Evolutionary conservation across 2,888 invertebrate species (phyloP).

Genomic region (Subacronicta megacephala): DNA sequence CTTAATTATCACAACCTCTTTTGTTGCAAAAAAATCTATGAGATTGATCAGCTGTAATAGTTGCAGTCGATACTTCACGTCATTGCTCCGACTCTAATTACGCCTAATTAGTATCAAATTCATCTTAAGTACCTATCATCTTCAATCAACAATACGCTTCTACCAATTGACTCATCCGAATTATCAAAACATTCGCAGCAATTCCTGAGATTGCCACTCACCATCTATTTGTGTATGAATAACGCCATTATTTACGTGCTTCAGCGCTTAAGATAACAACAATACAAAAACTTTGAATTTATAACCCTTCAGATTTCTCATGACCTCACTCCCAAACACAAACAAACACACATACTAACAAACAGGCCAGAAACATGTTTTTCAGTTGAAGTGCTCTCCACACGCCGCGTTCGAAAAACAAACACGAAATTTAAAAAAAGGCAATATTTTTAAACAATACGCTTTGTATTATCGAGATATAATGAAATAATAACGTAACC

Average conservation of each 20-base stretch:
- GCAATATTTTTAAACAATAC: constrained; percentile 64
- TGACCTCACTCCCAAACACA: constrained; percentile 58
- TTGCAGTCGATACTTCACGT: too few relatives aligned
- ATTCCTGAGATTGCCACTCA: constrained; percentile 37
- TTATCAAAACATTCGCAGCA: constrained; percentile 30
- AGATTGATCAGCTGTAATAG: too few relatives aligned
- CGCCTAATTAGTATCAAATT: constrained; percentile 9
- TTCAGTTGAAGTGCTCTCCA: constrained; percentile 77
- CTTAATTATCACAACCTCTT: too few relatives aligned
- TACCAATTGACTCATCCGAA: constrained; percentile 42
- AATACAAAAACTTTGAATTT: constrained; percentile 60
- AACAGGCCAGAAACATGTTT: constrained; percentile 72
- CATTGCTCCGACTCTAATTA: too few relatives aligned
- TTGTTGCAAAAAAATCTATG: too few relatives aligned
- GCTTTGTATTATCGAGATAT: constrained; percentile 41
- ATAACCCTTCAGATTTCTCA: constrained; percentile 72
- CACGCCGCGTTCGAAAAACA: constrained; percentile 80
- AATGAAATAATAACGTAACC: constrained; percentile 61
- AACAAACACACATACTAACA: constrained; percentile 75
- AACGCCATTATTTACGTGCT: constrained; percentile 45
- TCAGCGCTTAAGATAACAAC: constrained; percentile 49
- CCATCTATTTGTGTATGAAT: constrained; percentile 39
- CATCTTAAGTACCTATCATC: constrained; percentile 18
- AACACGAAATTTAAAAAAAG: constrained; percentile 77
- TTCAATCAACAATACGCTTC: constrained; percentile 12